These are phyloP conservation scores for Glaucomys volans DNA, from an alignment of 2,113 vertebrate species.

Conservation along the genomic window DNA sequence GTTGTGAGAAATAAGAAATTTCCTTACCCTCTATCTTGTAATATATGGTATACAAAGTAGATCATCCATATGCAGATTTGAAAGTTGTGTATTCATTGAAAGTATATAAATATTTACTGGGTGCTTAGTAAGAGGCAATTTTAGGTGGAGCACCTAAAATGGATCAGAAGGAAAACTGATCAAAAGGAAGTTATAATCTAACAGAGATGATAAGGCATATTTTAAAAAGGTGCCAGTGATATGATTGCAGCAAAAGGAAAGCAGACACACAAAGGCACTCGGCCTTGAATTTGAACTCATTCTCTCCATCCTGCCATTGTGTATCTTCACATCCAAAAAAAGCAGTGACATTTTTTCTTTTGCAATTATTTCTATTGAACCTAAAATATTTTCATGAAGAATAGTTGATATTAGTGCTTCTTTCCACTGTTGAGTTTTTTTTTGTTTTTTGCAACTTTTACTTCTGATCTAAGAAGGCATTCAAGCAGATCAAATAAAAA, in stretches of 20 bases:
- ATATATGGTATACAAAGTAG: background rate
- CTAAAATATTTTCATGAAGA: background rate
- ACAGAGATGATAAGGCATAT: background rate
- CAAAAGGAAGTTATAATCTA: background rate
- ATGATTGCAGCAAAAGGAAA: background rate
- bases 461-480: background rate
- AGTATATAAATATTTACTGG: background rate
- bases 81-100: background rate
- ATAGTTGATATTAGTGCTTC: background rate
- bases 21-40: background rate
- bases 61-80: background rate
- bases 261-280: background rate
- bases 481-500: background rate
- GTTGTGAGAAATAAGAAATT: background rate
- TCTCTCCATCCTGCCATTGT: background rate
- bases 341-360: background rate
- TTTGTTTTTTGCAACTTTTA: background rate
- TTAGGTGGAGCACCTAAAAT: background rate
- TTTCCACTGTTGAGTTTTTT: background rate
- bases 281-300: background rate
- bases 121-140: background rate
- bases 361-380: background rate
- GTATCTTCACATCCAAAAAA: background rate
- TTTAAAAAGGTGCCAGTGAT: background rate
- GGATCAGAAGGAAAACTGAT: background rate